phyloP scores from a whole-genome alignment of 2,888 invertebrate species.

The Lasioglossum vierecki region DNA sequence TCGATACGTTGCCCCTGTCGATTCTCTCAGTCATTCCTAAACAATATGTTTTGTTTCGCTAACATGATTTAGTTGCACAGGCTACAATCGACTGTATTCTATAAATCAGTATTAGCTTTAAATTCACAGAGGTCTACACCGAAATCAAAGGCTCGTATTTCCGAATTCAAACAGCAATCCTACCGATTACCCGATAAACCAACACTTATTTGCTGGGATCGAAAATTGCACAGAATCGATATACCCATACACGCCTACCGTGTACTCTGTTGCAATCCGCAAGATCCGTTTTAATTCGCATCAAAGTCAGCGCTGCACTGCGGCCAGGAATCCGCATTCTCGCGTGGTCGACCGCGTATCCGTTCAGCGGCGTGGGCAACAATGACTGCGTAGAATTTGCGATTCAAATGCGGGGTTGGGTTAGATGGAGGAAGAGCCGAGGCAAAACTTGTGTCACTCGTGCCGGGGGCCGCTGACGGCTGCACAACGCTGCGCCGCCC shows the following conservation, averaged over 20 bases:
- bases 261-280: neutral
- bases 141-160: neutral
- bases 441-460: slow-evolving; percentile 60
- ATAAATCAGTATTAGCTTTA: neutral
- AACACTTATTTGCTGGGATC: neutral
- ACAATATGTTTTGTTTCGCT: neutral
- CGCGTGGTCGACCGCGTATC: slow-evolving; percentile 39
- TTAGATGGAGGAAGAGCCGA: neutral
- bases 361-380: slow-evolving; percentile 49
- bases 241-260: neutral
- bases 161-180: neutral
- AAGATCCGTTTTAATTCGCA: slow-evolving; percentile 53
- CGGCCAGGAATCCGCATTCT: slow-evolving; percentile 33
- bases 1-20: too few relatives aligned
- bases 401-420: slow-evolving; percentile 67
- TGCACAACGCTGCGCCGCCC: slow-evolving; percentile 38
- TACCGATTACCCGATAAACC: neutral
- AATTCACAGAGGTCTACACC: neutral
- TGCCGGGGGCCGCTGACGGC: slow-evolving; percentile 45
- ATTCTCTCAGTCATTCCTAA: too few relatives aligned
- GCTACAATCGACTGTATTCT: neutral
- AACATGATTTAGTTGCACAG: neutral
- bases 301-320: slow-evolving; percentile 34
- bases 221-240: neutral
- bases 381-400: slow-evolving; percentile 63